Evolutionary conservation across 1,140 invertebrate species (phyloP).

Genomic region (Aricia agestis): DNA sequence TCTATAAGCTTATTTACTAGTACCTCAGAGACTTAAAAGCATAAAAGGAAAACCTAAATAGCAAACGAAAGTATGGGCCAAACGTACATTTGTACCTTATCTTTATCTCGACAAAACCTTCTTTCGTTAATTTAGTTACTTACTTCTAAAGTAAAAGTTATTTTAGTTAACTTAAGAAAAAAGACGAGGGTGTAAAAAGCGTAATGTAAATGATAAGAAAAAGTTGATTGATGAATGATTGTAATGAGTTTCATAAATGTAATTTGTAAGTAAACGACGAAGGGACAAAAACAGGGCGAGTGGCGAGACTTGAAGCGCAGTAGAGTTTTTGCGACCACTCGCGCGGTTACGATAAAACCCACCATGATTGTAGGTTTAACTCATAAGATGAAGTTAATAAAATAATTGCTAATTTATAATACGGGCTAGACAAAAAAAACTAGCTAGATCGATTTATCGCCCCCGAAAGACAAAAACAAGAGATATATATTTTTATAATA

Average conservation of each 20-base stretch:
- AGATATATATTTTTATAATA: too few species aligned
- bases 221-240: slow-evolving; percentile 10
- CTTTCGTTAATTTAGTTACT: too few species aligned
- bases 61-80: too few species aligned
- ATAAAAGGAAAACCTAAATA: too few species aligned
- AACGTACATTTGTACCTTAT: too few species aligned
- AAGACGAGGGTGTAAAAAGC: neutral
- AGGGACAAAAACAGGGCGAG: neutral
- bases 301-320: neutral
- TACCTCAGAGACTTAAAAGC: too few species aligned
- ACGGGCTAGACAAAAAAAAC: too few species aligned
- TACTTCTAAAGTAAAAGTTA: neutral
- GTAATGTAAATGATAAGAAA: neutral
- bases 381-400: neutral
- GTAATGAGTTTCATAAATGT: neutral
- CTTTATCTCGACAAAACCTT: too few species aligned
- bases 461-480: too few species aligned
- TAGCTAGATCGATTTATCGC: too few species aligned
- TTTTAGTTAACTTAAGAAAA: neutral
- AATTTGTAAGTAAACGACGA: slow-evolving; percentile 8
- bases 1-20: too few species aligned
- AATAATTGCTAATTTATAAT: too few species aligned
- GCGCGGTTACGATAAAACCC: neutral
- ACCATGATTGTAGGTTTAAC: neutral
- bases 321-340: neutral